Percentiles rank a stretch among this genome's conserved stretches.
phyloP scores from a whole-genome alignment of 1,140 invertebrate species.

The Macrocentrus cingulum region DNA sequence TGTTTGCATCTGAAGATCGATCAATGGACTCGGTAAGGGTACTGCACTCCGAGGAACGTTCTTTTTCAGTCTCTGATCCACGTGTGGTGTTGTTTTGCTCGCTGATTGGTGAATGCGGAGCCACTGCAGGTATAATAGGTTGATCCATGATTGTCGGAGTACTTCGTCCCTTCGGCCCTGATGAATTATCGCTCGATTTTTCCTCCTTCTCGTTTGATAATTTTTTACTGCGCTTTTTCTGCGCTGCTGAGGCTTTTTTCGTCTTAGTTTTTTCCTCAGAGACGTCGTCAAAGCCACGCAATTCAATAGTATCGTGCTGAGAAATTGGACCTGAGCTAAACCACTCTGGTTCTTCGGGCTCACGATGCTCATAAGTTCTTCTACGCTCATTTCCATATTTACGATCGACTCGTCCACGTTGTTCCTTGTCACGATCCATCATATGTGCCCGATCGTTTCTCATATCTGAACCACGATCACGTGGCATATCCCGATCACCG shows the following conservation, averaged over 20 bases:
- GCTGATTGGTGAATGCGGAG: constrained; percentile 50
- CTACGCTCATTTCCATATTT: constrained; percentile 55
- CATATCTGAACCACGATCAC: constrained; percentile 30
- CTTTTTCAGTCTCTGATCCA: constrained; percentile 35
- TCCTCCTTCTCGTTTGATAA: constrained; percentile 41
- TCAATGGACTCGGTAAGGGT: constrained; percentile 31
- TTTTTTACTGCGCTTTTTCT: constrained; percentile 53
- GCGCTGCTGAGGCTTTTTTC: constrained; percentile 55
- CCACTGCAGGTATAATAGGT: constrained; percentile 36
- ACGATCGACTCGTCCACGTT: constrained; percentile 47
- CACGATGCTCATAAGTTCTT: constrained; percentile 53
- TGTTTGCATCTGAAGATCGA: constrained; percentile 21
- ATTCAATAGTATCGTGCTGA: constrained; percentile 89
- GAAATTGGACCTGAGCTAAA: constrained; percentile 87
- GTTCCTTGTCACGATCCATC: constrained; percentile 48
- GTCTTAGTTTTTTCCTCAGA: constrained; percentile 57
- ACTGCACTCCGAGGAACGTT: constrained; percentile 34
- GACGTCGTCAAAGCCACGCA: constrained; percentile 84
- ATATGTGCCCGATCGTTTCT: constrained; percentile 38
- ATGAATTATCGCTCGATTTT: constrained; percentile 34
- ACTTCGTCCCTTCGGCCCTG: constrained; percentile 50
- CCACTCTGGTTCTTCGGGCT: constrained; percentile 69
- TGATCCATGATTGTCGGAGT: constrained; percentile 50
- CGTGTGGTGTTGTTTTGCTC: constrained; percentile 41
- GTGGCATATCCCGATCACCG: constrained; percentile 40